phyloP scores from a whole-genome alignment of 1,140 invertebrate species.

The silkworm (Bombyx mori) region ASM3026992v2 NC_085116.1:12503001-12503500 shows the following conservation, averaged over 20 bases:
- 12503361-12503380: constrained; percentile 29
- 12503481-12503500: constrained; percentile 34
- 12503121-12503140: constrained; percentile 34
- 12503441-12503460: constrained; percentile 62
- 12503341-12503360: constrained; percentile 63
- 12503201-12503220: constrained; percentile 70
- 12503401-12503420: constrained; percentile 67
- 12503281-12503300: constrained; percentile 55
- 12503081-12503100: not conserved
- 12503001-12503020: constrained; percentile 42
- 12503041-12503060: constrained; percentile 41
- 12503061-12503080: constrained; percentile 9
- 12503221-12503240: constrained; percentile 67
- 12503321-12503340: constrained; percentile 64
- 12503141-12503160: constrained; percentile 67
- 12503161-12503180: constrained; percentile 64
- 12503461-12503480: constrained; percentile 51
- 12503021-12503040: constrained; percentile 35
- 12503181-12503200: constrained; percentile 65
- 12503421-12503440: constrained; percentile 34
- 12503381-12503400: constrained; percentile 57
- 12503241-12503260: constrained; percentile 56
- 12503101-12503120: constrained; percentile 20
- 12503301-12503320: constrained; percentile 55
- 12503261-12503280: constrained; percentile 65